phyloP scores from a whole-genome alignment of 2,113 vertebrate species.

The Tragelaphus buxtoni region DNA sequence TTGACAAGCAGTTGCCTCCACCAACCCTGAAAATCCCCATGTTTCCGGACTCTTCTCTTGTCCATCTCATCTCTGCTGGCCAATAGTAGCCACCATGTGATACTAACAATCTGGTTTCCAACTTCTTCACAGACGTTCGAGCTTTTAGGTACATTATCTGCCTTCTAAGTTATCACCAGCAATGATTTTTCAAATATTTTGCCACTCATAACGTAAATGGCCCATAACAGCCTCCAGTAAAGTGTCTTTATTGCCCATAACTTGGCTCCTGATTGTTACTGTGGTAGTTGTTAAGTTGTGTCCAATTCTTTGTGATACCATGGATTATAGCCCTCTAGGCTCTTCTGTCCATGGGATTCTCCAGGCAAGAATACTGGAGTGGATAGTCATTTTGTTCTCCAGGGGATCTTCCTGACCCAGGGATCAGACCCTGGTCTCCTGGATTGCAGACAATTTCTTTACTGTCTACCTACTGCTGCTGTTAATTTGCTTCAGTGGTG shows the following conservation, averaged over 20 bases:
- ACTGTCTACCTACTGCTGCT: background rate
- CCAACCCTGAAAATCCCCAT: background rate
- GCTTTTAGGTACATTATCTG: background rate
- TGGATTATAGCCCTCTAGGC: background rate
- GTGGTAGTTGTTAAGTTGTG: background rate
- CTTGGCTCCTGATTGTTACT: background rate
- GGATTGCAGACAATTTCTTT: background rate
- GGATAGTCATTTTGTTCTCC: background rate
- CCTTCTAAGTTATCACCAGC: background rate
- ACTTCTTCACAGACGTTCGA: background rate
- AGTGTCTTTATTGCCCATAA: background rate
- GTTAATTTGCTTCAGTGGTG: rapidly evolving
- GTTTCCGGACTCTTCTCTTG: background rate
- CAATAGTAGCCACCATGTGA: background rate
- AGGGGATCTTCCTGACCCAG: background rate
- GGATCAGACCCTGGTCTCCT: background rate
- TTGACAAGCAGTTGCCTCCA: background rate
- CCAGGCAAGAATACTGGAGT: background rate
- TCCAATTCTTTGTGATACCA: background rate
- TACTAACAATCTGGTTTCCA: background rate
- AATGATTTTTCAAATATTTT: constrained; percentile 9
- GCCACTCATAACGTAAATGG: background rate
- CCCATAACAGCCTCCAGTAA: background rate
- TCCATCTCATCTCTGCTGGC: background rate
- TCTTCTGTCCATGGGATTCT: background rate